Evolutionary conservation across 2,888 invertebrate species (phyloP), one percentile per base, ranked within the genome.

Genomic region (Diachrysia chrysitis): DNA sequence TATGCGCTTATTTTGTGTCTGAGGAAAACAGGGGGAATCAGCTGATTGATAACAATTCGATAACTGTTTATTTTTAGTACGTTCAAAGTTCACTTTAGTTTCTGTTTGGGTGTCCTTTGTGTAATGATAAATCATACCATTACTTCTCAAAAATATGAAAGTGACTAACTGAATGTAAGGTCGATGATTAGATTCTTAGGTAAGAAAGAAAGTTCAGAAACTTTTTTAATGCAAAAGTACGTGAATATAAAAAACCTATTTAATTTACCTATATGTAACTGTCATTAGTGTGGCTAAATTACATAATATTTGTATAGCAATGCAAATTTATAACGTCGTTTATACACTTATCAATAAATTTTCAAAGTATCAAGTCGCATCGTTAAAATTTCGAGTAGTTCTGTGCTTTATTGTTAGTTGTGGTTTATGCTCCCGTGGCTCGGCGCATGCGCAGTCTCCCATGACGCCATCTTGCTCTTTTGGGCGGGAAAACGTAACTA

Each of bases 351-450:
- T 21, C 29, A 62, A 58, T 55, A 53, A 71, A 0, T 16, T 37
- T 32, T 14, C 51, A 63, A 63, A 56, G 58, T 51, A 74, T 71
- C 46, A 70, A 67, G 51, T 58, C 60, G 10, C 53, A 66, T 76
- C 59, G 62, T 77, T 64, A 70, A 64, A 63, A 75, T 73, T 74
- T 65, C 78, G 71, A 72, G 75, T 69, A 78, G 79, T 73, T 74
- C 76, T 77, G 78, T 82, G 63, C 66, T 69, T 85, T 87, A 88
- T 85, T 85, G 82, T 83, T 78, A 72, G 80, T 84, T 85, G 94
- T 94, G 94, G 91, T 93, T 92, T 94, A 95, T 94, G 94, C 83
- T 91, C 82, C 89, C 90, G 81, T 90, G 88, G 77, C 72, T 66
- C 71, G 66, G 65, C 77, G 80, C 81, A 76, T 73, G 87, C 87